Evolutionary conservation across 2,888 invertebrate species (phyloP), one percentile per base, ranked within the genome.

Genomic region (Atethmia centrago): DNA sequence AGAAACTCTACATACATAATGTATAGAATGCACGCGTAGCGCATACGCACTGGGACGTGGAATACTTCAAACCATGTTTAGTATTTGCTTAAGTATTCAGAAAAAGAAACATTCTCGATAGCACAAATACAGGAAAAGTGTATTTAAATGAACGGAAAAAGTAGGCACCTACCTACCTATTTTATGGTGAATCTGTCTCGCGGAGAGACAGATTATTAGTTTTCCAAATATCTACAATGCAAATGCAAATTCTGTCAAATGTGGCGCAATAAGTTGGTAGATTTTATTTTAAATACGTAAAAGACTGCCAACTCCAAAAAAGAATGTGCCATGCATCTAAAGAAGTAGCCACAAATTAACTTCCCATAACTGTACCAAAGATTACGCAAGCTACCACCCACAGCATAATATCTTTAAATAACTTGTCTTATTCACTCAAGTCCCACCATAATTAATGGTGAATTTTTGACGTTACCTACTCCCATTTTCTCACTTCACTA

Each of bases 401-500:
- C 36, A 55, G 53, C 0, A 47, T 3, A 51, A 0, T n/a, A n/a
- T n/a, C 31, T 19, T 36, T 55, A 42, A 82, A 71, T 51, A 73
- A 31, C 66, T 59, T 51, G 66, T 59, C 45, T 67, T 40, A 64
- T 74, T 70, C 66, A 67, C 36, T 45, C n/a, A 77, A 65, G 59
- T 77, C 51, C 28, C 77, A 82, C 56, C 51, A 77, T 77, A 86
- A 82, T 72, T 74, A 74, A 70, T 74, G 49, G 72, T 69, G 63
- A 76, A 75, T 80, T 79, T 83, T 74, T 78, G 65, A 71, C 66
- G 72, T 80, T 66, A 64, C n/a, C n/a, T n/a, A n/a, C 77, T 77
- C 71, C 70, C 78, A 77, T 86, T 82, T 87, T 84, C 85, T 84
- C 80, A 84, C 76, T 56, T 74, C 69, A 82, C 82, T 85, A 85